Base-by-base conservation (phyloP, 2,888 invertebrate species). In the Chrysotoxum bicinctum region DNA sequence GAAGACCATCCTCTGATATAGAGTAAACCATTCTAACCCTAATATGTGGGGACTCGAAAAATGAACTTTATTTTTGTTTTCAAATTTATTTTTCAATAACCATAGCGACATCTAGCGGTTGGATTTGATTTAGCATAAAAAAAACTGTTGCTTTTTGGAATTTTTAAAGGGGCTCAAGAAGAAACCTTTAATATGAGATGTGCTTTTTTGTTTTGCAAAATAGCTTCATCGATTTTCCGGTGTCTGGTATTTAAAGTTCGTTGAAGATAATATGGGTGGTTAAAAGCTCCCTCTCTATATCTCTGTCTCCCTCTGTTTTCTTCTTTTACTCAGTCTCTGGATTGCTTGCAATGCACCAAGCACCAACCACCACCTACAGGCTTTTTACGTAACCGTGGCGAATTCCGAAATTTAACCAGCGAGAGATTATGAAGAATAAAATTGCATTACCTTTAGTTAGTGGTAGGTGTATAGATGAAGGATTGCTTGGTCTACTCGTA, bases 141-240 rank as follows among this genome's bases (percentile, higher is more conserved):
- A 23, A 26, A 5, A 56, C 76, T 81, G 64, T 76, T 72, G 76
- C 72, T 76, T 64, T 68, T 23, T 26, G 5, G 23, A 26, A 7
- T 21, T 50, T 10, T 50, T 64, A 26, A 40, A 43, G 40, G 30
- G 16, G 40, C n/a, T 6, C 45, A 48, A 45, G 7, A 50, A 19
- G 9, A 56, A 21, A 19, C 19, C 66, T 66, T 66, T 50, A 66
- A 66, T 10, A 14, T 9, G 26, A 37, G n/a, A 16, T 54, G 45
- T 35, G 30, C 23, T 23, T 40, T 48, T 50, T 58, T 48, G 43
- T 35, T 58, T 32, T 50, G 50, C 19, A 3, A 14, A 21, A 60
- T 72, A 54, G 84, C 79, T 79, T 79, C 70, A 84, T 84, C 75
- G 84, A 84, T 84, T 84, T 79, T 84, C 72, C 75, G 75, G 79